Evolutionary conservation across 2,113 vertebrate genomes (phyloP).

Genomic region (Heteronetta atricapilla): DNA sequence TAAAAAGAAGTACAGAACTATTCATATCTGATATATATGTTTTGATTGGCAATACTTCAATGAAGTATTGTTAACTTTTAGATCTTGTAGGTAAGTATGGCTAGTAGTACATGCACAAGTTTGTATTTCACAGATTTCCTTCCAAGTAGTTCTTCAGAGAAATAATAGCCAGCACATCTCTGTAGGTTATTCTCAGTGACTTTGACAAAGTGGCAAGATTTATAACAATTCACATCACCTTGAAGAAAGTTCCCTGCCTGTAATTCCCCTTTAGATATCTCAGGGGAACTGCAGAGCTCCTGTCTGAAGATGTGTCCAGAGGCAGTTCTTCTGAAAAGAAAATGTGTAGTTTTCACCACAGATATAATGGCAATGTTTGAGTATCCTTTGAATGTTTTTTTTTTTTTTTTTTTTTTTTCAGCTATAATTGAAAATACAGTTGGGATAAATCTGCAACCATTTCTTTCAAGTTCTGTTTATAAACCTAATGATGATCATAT

Average conservation of each 20-base stretch:
- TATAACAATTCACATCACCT: slow-evolving; percentile 8
- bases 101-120: neutral
- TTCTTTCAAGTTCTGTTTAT: neutral
- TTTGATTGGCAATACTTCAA: too few species aligned
- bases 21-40: neutral
- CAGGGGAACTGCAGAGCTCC: neutral
- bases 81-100: neutral
- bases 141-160: neutral
- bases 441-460: neutral
- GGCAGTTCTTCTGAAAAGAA: neutral
- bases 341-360: neutral
- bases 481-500: neutral
- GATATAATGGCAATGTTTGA: neutral
- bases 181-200: neutral
- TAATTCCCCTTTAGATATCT: neutral
- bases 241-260: neutral
- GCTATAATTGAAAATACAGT: neutral
- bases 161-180: neutral
- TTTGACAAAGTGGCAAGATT: slow-evolving; percentile 13
- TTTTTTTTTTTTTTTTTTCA: too few species aligned
- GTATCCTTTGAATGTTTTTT: neutral
- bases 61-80: neutral
- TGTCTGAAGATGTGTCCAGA: neutral
- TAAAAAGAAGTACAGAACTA: neutral
- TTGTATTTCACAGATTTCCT: neutral